Base-by-base conservation (phyloP, 2,797 vertebrate genomes). In the Falco biarmicus region DNA sequence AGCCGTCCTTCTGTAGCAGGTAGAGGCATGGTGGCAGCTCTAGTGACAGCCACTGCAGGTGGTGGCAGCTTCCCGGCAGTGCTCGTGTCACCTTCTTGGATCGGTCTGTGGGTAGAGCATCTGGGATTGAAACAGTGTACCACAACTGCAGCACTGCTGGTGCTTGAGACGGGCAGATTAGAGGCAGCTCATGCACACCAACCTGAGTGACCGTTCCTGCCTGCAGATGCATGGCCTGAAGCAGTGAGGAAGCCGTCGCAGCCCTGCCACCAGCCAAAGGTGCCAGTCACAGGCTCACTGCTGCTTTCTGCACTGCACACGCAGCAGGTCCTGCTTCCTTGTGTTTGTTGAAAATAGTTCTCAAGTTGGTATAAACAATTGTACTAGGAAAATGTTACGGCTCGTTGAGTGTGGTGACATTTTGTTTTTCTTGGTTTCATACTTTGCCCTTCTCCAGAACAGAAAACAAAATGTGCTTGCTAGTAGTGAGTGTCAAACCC, bases 131-230 rank as follows among this genome's bases (percentile, higher is more conserved):
- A 69, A 53, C 24, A 29, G 56, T 29, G 34, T 10, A 19, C 56
- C 57, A 20, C 68, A 60, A 9, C 34, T 6, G 15, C 47, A 25
- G 10, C 15, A 1, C 10, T 0, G 0, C 6, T 2, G 0, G 13
- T 0, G 1, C 51, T 56, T 3, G 24, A 11, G 53, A n/a, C 3
- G 20, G 39, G 7, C 45, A 24, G 31, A 3, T 28, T 4, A 21
- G 28, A 86, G 71, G 60, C 39, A 68, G 66, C 39, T 82, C 6
- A 1, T 1, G 5, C 14, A 25, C 11, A 3, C 26, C 0, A 4
- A 13, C 41, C 25, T 3, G 15, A 20, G 39, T 2, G 0, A 70
- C 64, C 0, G 2, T 25, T 34, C 63, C n/a, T 32, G 34, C 66
- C 41, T 21, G 59, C 21, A 3, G 31, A 6, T 2, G 0, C 1